Base-by-base conservation (phyloP, 2,888 invertebrate species). In the Dryobota labecula region DNA sequence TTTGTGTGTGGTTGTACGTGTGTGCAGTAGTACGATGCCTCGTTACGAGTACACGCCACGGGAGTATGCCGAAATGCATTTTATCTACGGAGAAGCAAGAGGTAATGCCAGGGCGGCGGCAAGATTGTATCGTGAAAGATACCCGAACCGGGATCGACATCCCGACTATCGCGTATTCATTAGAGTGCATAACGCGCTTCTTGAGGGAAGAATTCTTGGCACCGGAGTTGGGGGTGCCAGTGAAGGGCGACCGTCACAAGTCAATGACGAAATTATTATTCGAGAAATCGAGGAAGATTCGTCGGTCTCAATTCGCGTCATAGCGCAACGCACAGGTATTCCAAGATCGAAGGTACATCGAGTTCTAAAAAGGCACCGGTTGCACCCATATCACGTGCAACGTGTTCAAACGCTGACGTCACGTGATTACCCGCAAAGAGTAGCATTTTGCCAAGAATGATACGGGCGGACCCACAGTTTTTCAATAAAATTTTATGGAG, bases 371-470 rank as follows among this genome's bases (percentile, higher is more conserved):
- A 41, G 60, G 30, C 20, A 43, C 11, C 60, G 57, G 13, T 38
- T 57, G 11, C 57, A 57, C 33, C 54, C 54, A 33, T 33, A 33
- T 53, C 51, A 53, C 51, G 51, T 30, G 51, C 51, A 53, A 53
- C 54, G 54, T 33, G 54, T 54, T 54, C 53, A 54, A 33, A 20
- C 54, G 33, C 33, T 54, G 33, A 33, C 33, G 33, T 2, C 54
- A 9, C 30, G 54, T 2, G 54, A 54, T 54, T 54, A 57, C 7
- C n/a, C 2, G n/a, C 36, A 3, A 6, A 38, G 57, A n/a, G 36
- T 38, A 20, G 18, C 18, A 43, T 43, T 43, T 43, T 43, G 43
- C 43, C 43, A 20, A 43, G 43, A 20, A 43, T 20, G 43, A 43
- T 20, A 20, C 18, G 43, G 7, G 43, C 18, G 18, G 43, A 43